phyloP scores from a whole-genome alignment of 2,113 vertebrate genomes.

The Columba janthina region DNA sequence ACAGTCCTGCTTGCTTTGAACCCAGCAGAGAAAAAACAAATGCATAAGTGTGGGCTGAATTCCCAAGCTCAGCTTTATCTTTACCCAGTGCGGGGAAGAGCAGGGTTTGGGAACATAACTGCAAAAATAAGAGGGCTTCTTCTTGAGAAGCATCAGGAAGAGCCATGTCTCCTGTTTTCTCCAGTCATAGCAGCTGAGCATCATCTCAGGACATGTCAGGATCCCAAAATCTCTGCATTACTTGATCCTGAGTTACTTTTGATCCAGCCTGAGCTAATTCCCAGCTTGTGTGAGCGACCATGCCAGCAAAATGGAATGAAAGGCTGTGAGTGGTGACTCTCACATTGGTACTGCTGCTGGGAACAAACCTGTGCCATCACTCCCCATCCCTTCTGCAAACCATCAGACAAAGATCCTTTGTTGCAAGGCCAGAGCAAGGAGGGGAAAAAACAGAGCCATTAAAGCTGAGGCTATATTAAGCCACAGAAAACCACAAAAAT shows the following conservation, averaged over 20 bases:
- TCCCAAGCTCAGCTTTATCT: not conserved
- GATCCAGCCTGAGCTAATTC: not conserved
- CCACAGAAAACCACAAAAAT: slow-evolving; percentile 16
- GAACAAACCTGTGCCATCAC: not conserved
- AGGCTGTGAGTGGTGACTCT: not conserved
- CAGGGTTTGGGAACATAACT: not conserved
- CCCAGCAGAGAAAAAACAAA: not conserved
- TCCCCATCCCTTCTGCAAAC: not conserved
- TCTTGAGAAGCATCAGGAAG: not conserved
- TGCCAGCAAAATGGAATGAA: not conserved
- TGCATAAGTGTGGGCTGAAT: not conserved
- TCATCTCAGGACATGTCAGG: not conserved
- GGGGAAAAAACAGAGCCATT: not conserved
- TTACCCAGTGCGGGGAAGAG: not conserved
- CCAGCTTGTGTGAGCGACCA: accelerated
- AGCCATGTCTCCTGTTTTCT: not conserved
- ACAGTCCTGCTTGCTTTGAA: not conserved
- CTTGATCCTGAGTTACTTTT: not conserved
- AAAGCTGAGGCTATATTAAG: not conserved
- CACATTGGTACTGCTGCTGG: not conserved
- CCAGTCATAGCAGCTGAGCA: not conserved
- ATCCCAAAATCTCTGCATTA: not conserved
- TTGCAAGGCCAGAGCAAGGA: not conserved
- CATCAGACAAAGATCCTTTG: slow-evolving; percentile 4
- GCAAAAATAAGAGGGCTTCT: not conserved